Conservation (phyloP, 2,888 invertebrate species). For the Macrostomum cliftonense region DNA sequence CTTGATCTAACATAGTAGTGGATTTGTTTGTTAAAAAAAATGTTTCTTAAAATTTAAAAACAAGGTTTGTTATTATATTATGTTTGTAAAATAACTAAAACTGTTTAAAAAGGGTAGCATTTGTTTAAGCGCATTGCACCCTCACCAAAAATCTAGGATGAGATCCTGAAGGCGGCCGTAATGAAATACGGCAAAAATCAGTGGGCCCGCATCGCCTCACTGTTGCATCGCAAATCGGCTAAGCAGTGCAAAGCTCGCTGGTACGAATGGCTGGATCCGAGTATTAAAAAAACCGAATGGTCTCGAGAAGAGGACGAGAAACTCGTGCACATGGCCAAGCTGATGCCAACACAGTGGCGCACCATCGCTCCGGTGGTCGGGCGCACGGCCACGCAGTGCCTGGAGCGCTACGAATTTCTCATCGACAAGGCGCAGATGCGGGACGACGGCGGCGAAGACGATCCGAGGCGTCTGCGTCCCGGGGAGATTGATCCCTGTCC, state of each 20-base stretch:
- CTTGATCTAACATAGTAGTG: too few relatives aligned
- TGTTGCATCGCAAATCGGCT: slow-evolving; percentile 89
- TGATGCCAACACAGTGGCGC: slow-evolving; percentile 99
- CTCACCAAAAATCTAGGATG: too few relatives aligned
- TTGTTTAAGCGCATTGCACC: too few relatives aligned
- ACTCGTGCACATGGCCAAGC: slow-evolving; percentile 78
- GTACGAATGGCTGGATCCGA: slow-evolving; percentile 94
- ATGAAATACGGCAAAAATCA: slow-evolving; percentile 99
- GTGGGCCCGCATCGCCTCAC: slow-evolving; percentile 94
- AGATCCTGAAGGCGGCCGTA: slow-evolving; percentile 97
- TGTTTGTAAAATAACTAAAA: too few relatives aligned
- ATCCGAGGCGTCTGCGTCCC: slow-evolving; percentile 86
- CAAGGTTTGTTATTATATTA: too few relatives aligned
- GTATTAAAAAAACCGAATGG: slow-evolving; percentile 99
- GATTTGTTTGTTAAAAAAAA: too few relatives aligned
- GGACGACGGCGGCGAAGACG: slow-evolving; percentile 44
- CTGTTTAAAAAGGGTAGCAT: too few relatives aligned
- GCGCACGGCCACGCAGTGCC: slow-evolving; percentile 88
- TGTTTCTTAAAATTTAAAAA: too few relatives aligned
- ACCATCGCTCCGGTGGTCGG: slow-evolving; percentile 98
- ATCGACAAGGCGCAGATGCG: slow-evolving; percentile 46
- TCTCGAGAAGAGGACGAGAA: slow-evolving; percentile 97
- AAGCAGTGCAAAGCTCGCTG: slow-evolving; percentile 98
- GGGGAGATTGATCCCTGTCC: slow-evolving; percentile 99
- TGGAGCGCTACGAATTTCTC: slow-evolving; percentile 75